These are phyloP conservation scores for Heliangelus exortis DNA, from an alignment of 2,797 vertebrate genomes.

Conservation along the genomic window DNA sequence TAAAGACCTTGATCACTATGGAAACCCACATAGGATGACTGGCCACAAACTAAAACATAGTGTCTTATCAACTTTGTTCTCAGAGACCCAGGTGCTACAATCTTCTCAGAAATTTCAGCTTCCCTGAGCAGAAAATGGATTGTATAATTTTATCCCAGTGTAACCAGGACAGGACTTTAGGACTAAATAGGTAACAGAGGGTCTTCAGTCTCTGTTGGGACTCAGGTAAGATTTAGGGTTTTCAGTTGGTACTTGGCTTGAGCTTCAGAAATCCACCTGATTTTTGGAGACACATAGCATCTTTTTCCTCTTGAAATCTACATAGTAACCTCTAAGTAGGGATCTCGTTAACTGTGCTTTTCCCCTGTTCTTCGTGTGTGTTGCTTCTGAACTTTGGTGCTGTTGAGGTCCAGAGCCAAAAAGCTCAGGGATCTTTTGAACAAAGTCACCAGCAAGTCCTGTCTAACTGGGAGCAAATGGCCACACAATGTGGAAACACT, in stretches of 20 bases:
- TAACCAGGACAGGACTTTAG: not conserved
- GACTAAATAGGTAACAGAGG: not conserved
- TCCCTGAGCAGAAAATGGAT: no score
- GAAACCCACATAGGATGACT: no score
- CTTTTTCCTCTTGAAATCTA: not conserved
- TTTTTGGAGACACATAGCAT: not conserved
- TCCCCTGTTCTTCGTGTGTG: not conserved
- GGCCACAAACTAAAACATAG: no score
- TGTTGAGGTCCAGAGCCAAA: not conserved
- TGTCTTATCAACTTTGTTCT: no score
- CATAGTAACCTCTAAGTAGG: not conserved
- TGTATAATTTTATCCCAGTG: no score
- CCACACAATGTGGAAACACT: not conserved
- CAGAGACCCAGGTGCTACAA: no score
- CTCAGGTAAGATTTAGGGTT: not conserved
- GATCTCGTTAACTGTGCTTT: not conserved
- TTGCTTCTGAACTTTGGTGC: not conserved
- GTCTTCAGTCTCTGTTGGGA: not conserved
- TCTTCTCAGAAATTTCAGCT: no score
- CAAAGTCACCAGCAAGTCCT: not conserved
- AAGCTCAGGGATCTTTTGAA: not conserved
- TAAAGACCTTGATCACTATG: no score
- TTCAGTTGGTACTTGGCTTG: not conserved
- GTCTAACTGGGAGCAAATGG: not conserved
- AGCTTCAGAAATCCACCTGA: not conserved